A percentile compares a stretch with the other conserved stretches of the same genome.
These are phyloP conservation scores for Pecten maximus DNA, from an alignment of 2,888 invertebrate genomes.

Conservation along the genomic window DNA sequence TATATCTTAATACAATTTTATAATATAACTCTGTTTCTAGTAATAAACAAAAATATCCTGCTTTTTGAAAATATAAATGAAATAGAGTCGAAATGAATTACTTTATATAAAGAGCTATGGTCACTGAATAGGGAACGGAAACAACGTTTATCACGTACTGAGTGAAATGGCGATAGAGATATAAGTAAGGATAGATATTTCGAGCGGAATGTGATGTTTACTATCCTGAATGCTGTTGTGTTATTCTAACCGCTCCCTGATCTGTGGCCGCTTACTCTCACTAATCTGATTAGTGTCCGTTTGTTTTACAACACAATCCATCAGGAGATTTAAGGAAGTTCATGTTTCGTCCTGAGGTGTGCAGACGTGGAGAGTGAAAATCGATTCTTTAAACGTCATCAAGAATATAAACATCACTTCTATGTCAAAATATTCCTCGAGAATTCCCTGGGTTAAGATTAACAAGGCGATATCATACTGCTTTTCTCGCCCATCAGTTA, in stretches of 20 bases:
- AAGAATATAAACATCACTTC: background rate
- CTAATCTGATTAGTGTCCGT: background rate
- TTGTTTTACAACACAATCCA: background rate
- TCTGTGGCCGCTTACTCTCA: background rate
- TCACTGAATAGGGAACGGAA: no score
- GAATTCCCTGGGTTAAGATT: background rate
- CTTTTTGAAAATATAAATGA: no score
- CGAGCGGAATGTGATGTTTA: no score
- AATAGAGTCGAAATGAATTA: no score
- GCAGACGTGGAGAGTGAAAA: background rate
- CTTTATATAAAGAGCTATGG: no score
- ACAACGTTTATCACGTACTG: no score
- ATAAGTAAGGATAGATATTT: no score
- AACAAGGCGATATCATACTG: slow-evolving; percentile 4
- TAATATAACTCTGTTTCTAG: no score
- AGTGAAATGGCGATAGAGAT: no score
- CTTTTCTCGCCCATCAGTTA: background rate
- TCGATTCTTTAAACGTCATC: background rate
- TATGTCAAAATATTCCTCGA: background rate
- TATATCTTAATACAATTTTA: no score
- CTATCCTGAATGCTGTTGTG: background rate
- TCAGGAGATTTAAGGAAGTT: background rate
- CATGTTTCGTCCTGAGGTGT: background rate
- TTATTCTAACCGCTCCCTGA: background rate
- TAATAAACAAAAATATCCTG: no score